phyloP scores from a whole-genome alignment of 2,888 invertebrate genomes.

The Noctuana brunneofusca region DNA sequence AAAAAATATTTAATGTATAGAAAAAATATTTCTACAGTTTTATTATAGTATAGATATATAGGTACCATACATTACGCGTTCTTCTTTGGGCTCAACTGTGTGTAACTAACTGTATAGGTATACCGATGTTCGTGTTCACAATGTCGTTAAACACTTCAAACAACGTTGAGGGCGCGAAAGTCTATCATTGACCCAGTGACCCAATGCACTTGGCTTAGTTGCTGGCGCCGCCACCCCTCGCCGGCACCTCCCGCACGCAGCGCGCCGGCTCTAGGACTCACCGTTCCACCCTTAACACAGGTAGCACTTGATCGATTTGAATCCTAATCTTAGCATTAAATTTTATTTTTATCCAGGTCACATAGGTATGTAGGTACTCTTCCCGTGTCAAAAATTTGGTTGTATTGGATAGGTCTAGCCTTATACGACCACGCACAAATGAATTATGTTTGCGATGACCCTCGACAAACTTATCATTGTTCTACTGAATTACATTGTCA shows the following conservation, averaged over 20 bases:
- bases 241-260: conserved; percentile 30
- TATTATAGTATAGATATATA: no score
- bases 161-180: conserved; percentile 1
- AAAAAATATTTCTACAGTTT: no score
- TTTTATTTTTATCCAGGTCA: conserved; percentile 24
- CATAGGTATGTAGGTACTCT: background rate
- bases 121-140: conserved; percentile 1
- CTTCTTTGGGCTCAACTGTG: background rate
- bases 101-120: no score
- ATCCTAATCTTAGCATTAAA: conserved; percentile 13
- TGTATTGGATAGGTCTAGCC: background rate
- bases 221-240: conserved; percentile 49
- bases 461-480: background rate
- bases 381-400: background rate
- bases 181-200: conserved; percentile 72
- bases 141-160: conserved; percentile 8
- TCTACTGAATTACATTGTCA: no score
- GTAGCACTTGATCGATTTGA: conserved; percentile 26
- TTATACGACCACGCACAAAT: background rate
- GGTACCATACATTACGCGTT: no score
- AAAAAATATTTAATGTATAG: no score
- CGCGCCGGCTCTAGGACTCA: conserved; percentile 39
- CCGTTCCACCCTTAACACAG: conserved; percentile 37
- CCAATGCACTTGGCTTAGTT: conserved; percentile 76
- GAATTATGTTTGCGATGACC: background rate